Base-by-base conservation (phyloP, 2,797 vertebrate genomes). In the Spea hammondii region DNA sequence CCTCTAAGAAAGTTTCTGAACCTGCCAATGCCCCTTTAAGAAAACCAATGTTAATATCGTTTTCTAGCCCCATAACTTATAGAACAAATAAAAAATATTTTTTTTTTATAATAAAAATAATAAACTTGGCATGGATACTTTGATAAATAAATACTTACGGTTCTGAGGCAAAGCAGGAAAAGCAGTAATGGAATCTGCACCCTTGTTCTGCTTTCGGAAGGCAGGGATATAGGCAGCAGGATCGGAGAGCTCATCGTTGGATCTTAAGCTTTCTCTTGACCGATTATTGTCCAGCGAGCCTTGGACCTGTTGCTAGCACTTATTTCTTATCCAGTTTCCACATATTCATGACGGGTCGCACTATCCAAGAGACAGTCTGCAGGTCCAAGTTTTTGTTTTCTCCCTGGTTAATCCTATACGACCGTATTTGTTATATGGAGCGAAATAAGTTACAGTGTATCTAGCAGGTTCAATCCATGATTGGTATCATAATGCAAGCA, bases 101-200 rank as follows among this genome's bases (percentile, higher is more conserved):
- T 3, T 2, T 32, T 32, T 32, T 32, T 32, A 32, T 32, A 32
- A 32, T 32, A 32, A 32, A 32, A 32, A 32, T 32, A 32, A 32
- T 32, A 32, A 32, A 32, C 32, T 32, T 3, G 2, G 32, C 32
- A 32, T 32, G 32, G 32, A 32, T 32, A 32, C 32, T 2, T 32
- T 32, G 32, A 32, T 32, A 32, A 59, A 59, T 12, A 59, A 59
- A 10, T 17, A 62, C 59, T 62, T 62, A 62, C 59, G n/a, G 9
- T 6, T 10, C 46, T 74, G 74, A 12, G 8, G 6, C 14, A 65
- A 14, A 76, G 13, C 51, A 65, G 53, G 13, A 76, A 51, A 71
- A 76, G 5, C 51, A 50, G 13, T 53, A 66, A 49, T 5, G 67
- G 75, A 17, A 65, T 65, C 44, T 65, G 47, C 45, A 11, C 48